Conservation (phyloP, 2,888 invertebrate species). For the Caenorhabditis sp. region DNA sequence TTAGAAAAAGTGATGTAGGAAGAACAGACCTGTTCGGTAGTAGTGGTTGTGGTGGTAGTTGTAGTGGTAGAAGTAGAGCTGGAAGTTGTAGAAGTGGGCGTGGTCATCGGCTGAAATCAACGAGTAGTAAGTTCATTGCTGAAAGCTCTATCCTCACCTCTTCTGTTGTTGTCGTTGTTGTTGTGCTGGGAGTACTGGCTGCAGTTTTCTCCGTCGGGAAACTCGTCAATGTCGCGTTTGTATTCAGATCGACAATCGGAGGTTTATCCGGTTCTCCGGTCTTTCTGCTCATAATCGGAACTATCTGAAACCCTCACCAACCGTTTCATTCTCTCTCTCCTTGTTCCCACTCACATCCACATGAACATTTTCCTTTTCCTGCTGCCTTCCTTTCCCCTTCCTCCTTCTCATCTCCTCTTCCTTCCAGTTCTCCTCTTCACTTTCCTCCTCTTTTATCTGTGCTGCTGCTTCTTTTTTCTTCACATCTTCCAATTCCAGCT, state of each 20-base stretch:
- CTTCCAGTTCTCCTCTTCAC: conserved; percentile 6
- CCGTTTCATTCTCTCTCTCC: no score
- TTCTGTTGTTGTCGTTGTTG: conserved; percentile 1
- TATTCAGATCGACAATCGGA: conserved; percentile 5
- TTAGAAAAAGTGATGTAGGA: neutral
- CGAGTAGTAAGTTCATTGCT: no score
- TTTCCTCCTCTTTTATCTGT: conserved; percentile 11
- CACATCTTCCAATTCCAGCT: conserved; percentile 22
- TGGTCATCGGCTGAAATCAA: conserved; percentile 6
- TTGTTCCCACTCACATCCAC: conserved; percentile 48
- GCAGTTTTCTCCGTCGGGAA: neutral
- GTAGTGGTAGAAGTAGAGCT: neutral
- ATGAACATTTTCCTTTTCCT: conserved; percentile 48
- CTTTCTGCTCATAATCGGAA: conserved; percentile 55
- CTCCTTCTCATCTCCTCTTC: conserved; percentile 26
- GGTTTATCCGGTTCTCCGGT: conserved; percentile 48
- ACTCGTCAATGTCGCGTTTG: neutral
- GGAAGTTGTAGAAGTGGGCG: neutral
- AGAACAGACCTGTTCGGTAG: conserved; percentile 10
- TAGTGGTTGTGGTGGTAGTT: conserved; percentile 7
- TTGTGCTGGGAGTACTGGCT: neutral
- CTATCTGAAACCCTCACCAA: conserved; percentile 40
- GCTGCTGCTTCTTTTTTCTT: conserved; percentile 30
- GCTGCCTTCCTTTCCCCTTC: conserved; percentile 14
- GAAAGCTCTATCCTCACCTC: neutral